Percentiles rank a stretch among this genome's conserved stretches.
Evolutionary conservation across 2,113 vertebrate genomes (phyloP).

Genomic region (Cheilinus undulatus): DNA sequence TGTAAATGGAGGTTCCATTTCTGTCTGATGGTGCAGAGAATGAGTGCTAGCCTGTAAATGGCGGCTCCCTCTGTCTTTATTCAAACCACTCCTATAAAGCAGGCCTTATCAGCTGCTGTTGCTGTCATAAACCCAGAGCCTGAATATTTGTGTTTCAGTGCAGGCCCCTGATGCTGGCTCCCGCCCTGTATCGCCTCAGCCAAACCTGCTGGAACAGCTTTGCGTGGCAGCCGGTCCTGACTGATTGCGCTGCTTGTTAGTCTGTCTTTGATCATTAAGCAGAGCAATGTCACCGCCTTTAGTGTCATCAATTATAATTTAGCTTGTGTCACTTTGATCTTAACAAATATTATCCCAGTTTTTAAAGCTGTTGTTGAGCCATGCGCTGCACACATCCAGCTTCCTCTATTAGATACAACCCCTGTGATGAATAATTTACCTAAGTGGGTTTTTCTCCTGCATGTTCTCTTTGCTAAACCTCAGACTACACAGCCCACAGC

Average conservation of each 20-base stretch:
- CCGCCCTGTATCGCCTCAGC: conserved; percentile 27
- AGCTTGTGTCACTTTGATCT: conserved; percentile 69
- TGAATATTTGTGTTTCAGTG: not conserved
- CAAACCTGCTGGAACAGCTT: conserved; percentile 43
- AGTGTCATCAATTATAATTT: conserved; percentile 73
- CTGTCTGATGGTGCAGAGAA: conserved; percentile 1
- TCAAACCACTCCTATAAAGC: not conserved
- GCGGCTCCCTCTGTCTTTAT: not conserved
- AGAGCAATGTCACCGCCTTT: conserved; percentile 65
- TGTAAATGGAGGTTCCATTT: not conserved
- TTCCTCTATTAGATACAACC: conserved; percentile 41
- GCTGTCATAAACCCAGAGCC: not conserved
- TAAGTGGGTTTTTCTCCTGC: conserved; percentile 44
- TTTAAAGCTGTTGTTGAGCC: conserved; percentile 50
- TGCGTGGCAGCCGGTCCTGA: conserved; percentile 32
- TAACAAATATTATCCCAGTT: conserved; percentile 69
- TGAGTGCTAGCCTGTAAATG: not conserved
- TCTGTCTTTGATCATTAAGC: conserved; percentile 77
- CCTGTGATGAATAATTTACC: conserved; percentile 65
- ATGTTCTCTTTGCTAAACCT: conserved; percentile 26
- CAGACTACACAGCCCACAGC: conserved; percentile 29
- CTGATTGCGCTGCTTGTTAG: conserved; percentile 64
- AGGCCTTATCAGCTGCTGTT: conserved; percentile 9
- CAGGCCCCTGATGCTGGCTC: conserved; percentile 17
- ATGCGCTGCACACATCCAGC: conserved; percentile 48